A percentile compares a stretch with the other conserved stretches of the same genome.
phyloP scores from a whole-genome alignment of 2,888 invertebrate species.

The Plebejus anna region DNA sequence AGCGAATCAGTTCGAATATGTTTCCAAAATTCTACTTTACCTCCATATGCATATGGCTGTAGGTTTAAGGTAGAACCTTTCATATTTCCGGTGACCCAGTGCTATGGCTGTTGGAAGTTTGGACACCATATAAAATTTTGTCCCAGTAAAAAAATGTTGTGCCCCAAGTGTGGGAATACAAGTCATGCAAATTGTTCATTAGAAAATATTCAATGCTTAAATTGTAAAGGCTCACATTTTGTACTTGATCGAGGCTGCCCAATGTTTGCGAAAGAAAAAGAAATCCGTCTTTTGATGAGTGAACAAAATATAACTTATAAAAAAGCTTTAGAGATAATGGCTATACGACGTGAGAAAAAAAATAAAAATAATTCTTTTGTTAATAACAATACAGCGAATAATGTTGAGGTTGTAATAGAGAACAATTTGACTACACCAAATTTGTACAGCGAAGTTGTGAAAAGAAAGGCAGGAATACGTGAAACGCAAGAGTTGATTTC shows the following conservation, averaged over 20 bases:
- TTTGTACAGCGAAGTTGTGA: neutral
- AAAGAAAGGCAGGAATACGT: neutral
- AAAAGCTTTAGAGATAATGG: neutral
- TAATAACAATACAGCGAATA: neutral
- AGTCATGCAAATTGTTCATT: neutral
- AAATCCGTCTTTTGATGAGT: neutral
- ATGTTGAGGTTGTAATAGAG: neutral
- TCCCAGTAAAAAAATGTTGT: neutral
- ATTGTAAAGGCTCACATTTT: neutral
- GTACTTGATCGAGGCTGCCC: neutral
- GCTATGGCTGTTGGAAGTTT: conserved; percentile 28
- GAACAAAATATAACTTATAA: neutral
- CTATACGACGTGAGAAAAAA: neutral
- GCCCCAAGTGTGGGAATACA: neutral
- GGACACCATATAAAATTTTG: conserved; percentile 10
- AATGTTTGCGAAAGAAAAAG: neutral
- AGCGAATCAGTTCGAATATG: no score
- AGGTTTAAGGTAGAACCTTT: conserved; percentile 30
- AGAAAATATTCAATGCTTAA: neutral
- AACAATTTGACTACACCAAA: neutral
- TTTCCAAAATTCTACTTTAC: no score
- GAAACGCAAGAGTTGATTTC: neutral
- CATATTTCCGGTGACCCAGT: conserved; percentile 28
- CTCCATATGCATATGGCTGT: conserved; percentile 28
- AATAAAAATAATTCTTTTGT: neutral